Conservation (phyloP, 1,140 invertebrate species). For the Periplaneta americana region DNA sequence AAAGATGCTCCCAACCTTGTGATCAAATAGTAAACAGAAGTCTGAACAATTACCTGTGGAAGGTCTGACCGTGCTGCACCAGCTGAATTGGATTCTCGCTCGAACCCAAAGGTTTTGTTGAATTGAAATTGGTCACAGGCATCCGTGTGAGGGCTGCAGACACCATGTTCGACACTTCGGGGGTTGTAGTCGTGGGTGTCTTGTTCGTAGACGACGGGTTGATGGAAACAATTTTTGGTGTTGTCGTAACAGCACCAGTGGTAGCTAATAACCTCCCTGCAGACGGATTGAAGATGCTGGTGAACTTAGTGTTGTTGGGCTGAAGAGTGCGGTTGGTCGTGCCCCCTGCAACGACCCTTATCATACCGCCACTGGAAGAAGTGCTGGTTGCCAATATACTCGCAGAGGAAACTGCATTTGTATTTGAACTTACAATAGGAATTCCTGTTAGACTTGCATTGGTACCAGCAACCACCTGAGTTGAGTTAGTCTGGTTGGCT, state of each 20-base stretch:
- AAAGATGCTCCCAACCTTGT: too few relatives aligned
- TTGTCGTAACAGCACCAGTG: neutral
- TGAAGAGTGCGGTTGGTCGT: neutral
- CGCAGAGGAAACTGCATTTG: neutral
- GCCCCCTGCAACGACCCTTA: slow-evolving; percentile 5
- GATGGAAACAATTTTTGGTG: slow-evolving; percentile 1
- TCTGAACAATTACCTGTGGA: slow-evolving; percentile 33
- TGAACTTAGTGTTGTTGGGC: neutral
- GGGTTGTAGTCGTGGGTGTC: neutral
- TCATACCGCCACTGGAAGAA: slow-evolving; percentile 1
- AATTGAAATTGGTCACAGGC: slow-evolving; percentile 8
- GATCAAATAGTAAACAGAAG: too few relatives aligned
- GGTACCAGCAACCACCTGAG: neutral
- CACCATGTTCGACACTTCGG: neutral
- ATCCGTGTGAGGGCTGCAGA: slow-evolving; percentile 2
- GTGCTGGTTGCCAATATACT: neutral
- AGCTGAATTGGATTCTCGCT: slow-evolving; percentile 59
- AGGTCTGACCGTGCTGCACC: slow-evolving; percentile 51
- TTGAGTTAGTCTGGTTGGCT: neutral
- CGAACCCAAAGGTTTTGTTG: slow-evolving; percentile 44
- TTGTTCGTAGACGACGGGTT: neutral
- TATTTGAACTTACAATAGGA: neutral
- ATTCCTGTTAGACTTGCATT: neutral
- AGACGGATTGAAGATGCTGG: slow-evolving; percentile 2
- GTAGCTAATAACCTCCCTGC: neutral